These are phyloP conservation scores for Styela clava DNA, from an alignment of 23 tunicate species.

Conservation along the genomic window DNA sequence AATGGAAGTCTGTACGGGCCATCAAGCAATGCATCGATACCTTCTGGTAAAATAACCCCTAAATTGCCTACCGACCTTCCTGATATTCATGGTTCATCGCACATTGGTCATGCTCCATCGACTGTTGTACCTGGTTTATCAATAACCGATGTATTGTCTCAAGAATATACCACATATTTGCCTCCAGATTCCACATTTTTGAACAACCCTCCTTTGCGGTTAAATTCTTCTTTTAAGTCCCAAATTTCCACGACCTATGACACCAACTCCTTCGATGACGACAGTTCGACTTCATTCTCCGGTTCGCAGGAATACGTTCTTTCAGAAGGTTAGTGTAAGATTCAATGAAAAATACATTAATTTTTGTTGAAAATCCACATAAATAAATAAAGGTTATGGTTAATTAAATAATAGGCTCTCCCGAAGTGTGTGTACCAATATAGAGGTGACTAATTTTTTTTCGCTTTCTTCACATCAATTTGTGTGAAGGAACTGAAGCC, in stretches of 20 bases:
- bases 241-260: slow-evolving; percentile 1
- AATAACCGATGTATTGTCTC: slow-evolving; percentile 16
- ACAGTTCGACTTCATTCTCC: slow-evolving; percentile 3
- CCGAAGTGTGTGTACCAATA: too few relatives aligned
- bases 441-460: too few relatives aligned
- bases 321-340: neutral
- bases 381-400: too few relatives aligned
- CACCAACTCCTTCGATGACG: slow-evolving; percentile 11
- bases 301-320: neutral
- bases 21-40: neutral
- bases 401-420: too few relatives aligned
- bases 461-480: too few relatives aligned
- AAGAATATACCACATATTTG: neutral
- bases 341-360: too few relatives aligned
- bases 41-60: neutral
- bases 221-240: neutral
- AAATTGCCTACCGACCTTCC: slow-evolving; percentile 1
- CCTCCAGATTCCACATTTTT: neutral
- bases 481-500: too few relatives aligned
- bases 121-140: slow-evolving; percentile 11
- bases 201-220: neutral
- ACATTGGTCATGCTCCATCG: neutral
- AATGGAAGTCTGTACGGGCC: neutral
- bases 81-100: neutral
- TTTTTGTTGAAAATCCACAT: too few relatives aligned